Conservation (phyloP, 2,113 vertebrate genomes). For the Microcebus tavaratra region DNA sequence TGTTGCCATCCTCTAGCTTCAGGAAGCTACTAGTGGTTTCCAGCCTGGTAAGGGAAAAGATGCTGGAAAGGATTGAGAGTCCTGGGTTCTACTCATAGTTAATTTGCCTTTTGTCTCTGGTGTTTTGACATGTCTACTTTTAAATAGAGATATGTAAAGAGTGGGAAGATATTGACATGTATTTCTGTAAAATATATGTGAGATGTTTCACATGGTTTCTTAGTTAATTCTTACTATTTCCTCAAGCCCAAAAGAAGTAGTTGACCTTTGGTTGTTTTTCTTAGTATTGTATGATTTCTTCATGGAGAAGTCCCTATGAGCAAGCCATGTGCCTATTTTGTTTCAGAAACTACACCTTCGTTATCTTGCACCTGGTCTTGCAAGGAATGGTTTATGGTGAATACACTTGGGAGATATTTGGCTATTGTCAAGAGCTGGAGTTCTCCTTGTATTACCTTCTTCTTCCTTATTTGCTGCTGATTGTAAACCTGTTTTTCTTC, state of each 20-base stretch:
- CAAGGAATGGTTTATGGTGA: constrained; percentile 91
- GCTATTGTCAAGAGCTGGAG: constrained; percentile 92
- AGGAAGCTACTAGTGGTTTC: neutral
- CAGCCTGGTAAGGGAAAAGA: rapidly evolving
- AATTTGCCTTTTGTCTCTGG: neutral
- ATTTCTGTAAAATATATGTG: neutral
- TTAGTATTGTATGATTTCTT: neutral
- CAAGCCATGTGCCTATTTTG: neutral
- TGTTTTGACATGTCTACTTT: neutral
- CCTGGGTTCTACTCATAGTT: neutral
- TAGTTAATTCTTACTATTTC: neutral
- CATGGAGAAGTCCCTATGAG: neutral
- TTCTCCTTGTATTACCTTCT: constrained; percentile 84
- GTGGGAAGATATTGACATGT: neutral
- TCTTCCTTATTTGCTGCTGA: constrained; percentile 92
- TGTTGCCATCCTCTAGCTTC: neutral
- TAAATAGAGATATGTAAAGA: neutral
- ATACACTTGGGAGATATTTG: constrained; percentile 92
- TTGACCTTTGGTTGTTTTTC: neutral
- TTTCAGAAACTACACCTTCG: constrained; percentile 90
- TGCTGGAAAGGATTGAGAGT: neutral
- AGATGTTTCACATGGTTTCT: neutral
- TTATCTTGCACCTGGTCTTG: constrained; percentile 90
- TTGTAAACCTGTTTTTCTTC: constrained; percentile 88
- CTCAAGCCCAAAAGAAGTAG: neutral